These are phyloP conservation scores for Forbesichthys agassizii DNA, from an alignment of 2,113 vertebrate genomes.

Conservation along the genomic window DNA sequence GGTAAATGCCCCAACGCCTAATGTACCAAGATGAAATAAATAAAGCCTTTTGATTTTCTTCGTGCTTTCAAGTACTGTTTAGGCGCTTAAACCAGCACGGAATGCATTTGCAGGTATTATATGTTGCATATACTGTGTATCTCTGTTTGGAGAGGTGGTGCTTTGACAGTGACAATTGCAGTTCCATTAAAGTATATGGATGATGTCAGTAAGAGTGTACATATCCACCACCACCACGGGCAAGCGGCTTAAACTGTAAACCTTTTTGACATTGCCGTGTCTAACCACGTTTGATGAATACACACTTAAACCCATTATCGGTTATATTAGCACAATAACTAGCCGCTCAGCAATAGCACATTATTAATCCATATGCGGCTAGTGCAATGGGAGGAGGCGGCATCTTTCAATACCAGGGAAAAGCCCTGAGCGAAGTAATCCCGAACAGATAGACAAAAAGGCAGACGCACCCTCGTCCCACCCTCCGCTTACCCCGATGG, in stretches of 20 bases:
- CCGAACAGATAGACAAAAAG: conserved; percentile 7
- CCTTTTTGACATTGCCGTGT: conserved; percentile 20
- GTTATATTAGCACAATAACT: conserved; percentile 11
- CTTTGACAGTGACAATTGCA: background rate
- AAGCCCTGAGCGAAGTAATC: conserved; percentile 40
- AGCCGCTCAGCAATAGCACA: conserved; percentile 21
- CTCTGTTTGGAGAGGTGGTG: background rate
- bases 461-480: background rate
- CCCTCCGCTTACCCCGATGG: conserved; percentile 6
- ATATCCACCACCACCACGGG: no score
- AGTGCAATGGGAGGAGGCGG: conserved; percentile 47
- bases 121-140: conserved; percentile 17
- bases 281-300: conserved; percentile 1
- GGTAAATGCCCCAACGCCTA: conserved; percentile 57
- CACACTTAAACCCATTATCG: background rate
- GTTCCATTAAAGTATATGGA: background rate
- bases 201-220: no score
- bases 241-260: no score
- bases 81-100: conserved; percentile 6
- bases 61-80: conserved; percentile 8
- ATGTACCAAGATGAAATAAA: conserved; percentile 60
- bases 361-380: conserved; percentile 4
- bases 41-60: conserved; percentile 43
- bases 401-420: conserved; percentile 57
- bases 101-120: conserved; percentile 19